A percentile compares a stretch with the other conserved stretches of the same genome.
These are phyloP conservation scores for Rhagoletis zephyria DNA, from an alignment of 1,140 invertebrate genomes.

Conservation along the genomic window DNA sequence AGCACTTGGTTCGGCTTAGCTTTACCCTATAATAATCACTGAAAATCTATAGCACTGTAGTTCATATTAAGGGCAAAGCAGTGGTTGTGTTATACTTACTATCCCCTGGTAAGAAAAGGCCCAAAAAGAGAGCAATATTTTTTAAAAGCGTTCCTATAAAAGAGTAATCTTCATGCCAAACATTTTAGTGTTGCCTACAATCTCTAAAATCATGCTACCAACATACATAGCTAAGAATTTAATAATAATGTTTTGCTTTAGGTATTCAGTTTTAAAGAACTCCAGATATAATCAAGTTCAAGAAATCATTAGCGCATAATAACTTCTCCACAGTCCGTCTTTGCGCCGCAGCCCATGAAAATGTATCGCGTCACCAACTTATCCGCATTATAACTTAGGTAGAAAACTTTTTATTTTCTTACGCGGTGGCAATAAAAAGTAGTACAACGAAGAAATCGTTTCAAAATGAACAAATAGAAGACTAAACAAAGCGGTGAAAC, in stretches of 20 bases:
- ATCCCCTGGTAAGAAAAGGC: no score
- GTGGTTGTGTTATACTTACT: no score
- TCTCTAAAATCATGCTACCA: no score
- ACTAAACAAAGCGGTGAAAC: conserved; percentile 49
- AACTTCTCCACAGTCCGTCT: background rate
- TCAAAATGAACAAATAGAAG: conserved; percentile 34
- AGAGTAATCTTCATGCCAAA: no score
- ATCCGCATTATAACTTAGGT: conserved; percentile 48
- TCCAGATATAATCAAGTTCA: conserved; percentile 60
- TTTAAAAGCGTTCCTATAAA: no score
- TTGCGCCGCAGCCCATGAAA: conserved; percentile 22
- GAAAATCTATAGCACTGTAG: no score
- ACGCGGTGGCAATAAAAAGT: conserved; percentile 43
- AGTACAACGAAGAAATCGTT: background rate
- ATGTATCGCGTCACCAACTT: conserved; percentile 50
- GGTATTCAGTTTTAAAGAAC: background rate
- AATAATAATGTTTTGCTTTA: conserved; percentile 8
- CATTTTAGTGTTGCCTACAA: no score
- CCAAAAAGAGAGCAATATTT: no score
- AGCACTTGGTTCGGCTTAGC: no score
- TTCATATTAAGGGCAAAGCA: no score
- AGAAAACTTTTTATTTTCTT: conserved; percentile 51
- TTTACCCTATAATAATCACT: no score
- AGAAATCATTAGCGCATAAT: conserved; percentile 37
- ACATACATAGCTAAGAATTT: no score